Base-by-base conservation (phyloP, 2,113 vertebrate genomes). In the Hemiprocne comata region DNA sequence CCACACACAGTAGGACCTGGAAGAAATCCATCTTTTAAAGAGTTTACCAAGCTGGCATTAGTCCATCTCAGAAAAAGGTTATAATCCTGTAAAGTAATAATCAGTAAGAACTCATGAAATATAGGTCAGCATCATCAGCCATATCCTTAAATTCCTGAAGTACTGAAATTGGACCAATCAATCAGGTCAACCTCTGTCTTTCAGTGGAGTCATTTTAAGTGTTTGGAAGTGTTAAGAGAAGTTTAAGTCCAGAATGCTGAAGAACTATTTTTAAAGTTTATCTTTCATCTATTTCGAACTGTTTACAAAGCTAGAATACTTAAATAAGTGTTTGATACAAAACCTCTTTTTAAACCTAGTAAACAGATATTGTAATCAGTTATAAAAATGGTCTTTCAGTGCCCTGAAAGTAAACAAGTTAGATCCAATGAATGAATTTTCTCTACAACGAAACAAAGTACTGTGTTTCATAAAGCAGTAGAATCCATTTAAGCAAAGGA, bases 401-500 rank as follows among this genome's bases (percentile, higher is more conserved):
- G 62, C 25, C 84, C 73, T 64, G 61, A 89, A 92, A 90, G 38
- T 87, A 89, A 93, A 64, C 36, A 88, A 71, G 51, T 44, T 87
- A 66, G 64, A 82, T 66, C 67, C 1, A 10, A 57, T 94, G 93
- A 95, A 94, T 96, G 84, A 93, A 83, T 93, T 92, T 92, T 85
- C 64, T 92, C 70, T 61, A 60, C 44, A 92, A 84, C 66, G 86
- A 91, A 89, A 54, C 75, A 62, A 89, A 92, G 80, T 81, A 78
- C 69, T 85, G 75, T 91, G 48, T 89, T 96, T 95, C 90, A 79
- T 87, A 92, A 93, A 85, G 87, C 92, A 89, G 25, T 23, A 72
- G 69, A 95, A 90, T 94, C 87, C 86, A 87, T 93, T 94, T 92
- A 91, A 91, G 72, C 34, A 81, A 64, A 87, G 62, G 88, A 80